Base-by-base conservation (phyloP, 2,888 invertebrate species). In the Noctua pronuba region DNA sequence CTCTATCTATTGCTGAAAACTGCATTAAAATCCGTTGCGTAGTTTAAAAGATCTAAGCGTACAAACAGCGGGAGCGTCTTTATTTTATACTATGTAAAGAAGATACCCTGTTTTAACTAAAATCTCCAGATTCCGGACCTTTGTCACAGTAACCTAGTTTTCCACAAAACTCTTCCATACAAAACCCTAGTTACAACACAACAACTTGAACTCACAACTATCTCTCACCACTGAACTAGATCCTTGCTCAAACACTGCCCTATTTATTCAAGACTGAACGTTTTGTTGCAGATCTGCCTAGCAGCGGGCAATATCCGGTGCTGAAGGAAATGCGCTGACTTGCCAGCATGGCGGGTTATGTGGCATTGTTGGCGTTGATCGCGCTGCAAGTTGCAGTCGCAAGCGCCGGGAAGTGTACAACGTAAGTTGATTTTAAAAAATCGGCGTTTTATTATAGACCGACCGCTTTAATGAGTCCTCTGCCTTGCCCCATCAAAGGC, bases 371-470 rank as follows among this genome's bases (percentile, higher is more conserved):
- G 46, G 88, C 94, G 68, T 85, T 93, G 72, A 85, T 95, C 75
- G 93, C 92, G 86, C 90, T 95, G 83, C 94, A 95, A 66, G 88
- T 95, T 18, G 94, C 95, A 62, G 88, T 93, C 10, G 93, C 91
- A 44, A 92, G 91, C 80, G 95, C 96, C 52, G 95, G 93, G 44
- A 96, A 95, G 80, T 97, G 97, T 88, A 95, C 95, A 82, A 96
- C 96, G 97, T 97, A 89, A 96, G 97, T 96, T 76, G 24, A 55
- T 35, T 35, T 10, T 0, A 7, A 13, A 10, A 28, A 58, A 6
- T 7, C 16, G 13, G 38, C 10, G 4, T 41, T 66, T n/a, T 41
- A 18, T 38, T n/a, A n/a, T n/a, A n/a, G n/a, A n/a, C n/a, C n/a
- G n/a, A n/a, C n/a, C n/a, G n/a, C n/a, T n/a, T n/a, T n/a, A n/a